Percentiles rank a stretch among this genome's conserved stretches.
Conservation (phyloP, 1,140 invertebrate genomes). For the Eubasilissa regina region DNA sequence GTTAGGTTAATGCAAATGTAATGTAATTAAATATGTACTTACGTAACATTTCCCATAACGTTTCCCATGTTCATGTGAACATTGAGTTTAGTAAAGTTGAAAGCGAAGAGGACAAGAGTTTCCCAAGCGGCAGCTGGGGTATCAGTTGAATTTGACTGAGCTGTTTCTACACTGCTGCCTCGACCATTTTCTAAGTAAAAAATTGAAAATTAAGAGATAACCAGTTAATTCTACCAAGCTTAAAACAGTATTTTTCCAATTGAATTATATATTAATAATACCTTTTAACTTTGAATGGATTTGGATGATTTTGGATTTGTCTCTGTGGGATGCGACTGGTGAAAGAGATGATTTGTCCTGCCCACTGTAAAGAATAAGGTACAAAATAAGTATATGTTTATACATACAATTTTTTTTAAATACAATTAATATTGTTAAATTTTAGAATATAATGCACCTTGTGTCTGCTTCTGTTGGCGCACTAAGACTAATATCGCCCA, state of each 20-base stretch:
- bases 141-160: conserved; percentile 69
- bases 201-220: not conserved
- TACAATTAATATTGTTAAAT: not conserved
- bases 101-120: conserved; percentile 94
- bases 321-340: conserved; percentile 68
- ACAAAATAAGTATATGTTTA: not conserved
- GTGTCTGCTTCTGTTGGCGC: conserved; percentile 85
- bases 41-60: conserved; percentile 97
- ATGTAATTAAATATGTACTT: conserved; percentile 62
- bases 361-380: conserved; percentile 60
- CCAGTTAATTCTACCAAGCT: not conserved
- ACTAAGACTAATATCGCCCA: conserved; percentile 86
- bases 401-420: not conserved
- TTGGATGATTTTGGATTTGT: conserved; percentile 67
- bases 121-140: conserved; percentile 85
- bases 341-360: conserved; percentile 65
- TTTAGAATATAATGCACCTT: conserved; percentile 30
- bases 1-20: too few relatives aligned
- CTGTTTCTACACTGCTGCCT: conserved; percentile 61
- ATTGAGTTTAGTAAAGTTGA: conserved; percentile 95
- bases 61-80: conserved; percentile 99
- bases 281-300: conserved; percentile 68
- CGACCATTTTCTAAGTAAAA: conserved; percentile 67
- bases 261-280: conserved; percentile 60
- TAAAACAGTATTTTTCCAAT: not conserved